Evolutionary conservation across 2,888 invertebrate genomes (phyloP), one percentile per base, ranked within the genome.

Genomic region (Phortica magna): DNA sequence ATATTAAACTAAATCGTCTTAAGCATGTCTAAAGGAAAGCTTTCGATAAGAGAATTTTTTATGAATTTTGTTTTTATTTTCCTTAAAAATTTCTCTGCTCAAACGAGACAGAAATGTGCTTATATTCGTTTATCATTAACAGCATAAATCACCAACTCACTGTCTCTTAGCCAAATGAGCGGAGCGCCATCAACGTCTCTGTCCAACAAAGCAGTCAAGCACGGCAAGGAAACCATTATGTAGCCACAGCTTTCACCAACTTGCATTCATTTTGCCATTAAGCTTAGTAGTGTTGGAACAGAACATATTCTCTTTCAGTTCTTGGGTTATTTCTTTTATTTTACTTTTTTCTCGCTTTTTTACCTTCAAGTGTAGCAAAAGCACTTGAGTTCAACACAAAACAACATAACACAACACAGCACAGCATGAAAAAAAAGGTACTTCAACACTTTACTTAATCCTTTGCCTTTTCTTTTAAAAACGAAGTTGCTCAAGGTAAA

Each of bases 401-500:
- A 31, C 31, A 31, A 31, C 31, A 31, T 31, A 31, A 31, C 31
- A 31, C 31, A 31, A 31, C 48, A 48, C 5, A 12, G 7, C 77
- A 70, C 68, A 22, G 74, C n/a, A n/a, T n/a, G n/a, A 61, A 74
- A 74, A 67, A 70, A 79, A 71, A 73, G 76, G 74, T 70, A 68
- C 79, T 77, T 73, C 61, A 76, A 68, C 74, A 74, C 77, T 74
- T 75, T n/a, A 73, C 59, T 59, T 72, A 59, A 72, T 48, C 73
- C 70, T 55, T 71, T 71, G 22, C 14, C 39, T 7, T 70, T 68
- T 67, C 17, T 41, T 42, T 42, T 67, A 22, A 12, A 22, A 22
- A 0, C 19, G 41, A 42, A n/a, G n/a, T 9, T 81, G 78, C 80
- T 83, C 73, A 76, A 79, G 83, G 84, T 84, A 79, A 79, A 80